Evolutionary conservation across 2,113 vertebrate genomes (phyloP), one percentile per base, ranked within the genome.

Genomic region (Uria lomvia): DNA sequence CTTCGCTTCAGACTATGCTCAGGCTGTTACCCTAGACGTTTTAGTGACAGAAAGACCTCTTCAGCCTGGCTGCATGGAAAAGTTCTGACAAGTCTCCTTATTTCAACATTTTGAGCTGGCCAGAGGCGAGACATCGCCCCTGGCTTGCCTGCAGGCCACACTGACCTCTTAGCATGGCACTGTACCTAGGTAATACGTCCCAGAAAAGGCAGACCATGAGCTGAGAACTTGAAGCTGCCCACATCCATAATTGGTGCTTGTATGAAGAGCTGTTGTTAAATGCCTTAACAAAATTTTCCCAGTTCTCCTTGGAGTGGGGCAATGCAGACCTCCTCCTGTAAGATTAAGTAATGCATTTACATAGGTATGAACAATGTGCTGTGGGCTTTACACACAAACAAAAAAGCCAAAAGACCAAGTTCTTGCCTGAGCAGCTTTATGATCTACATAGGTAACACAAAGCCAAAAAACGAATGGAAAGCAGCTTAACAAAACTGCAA

Each of bases 401-500:
- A 62, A 67, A 74, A 81, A 62, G 42, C 9, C 42, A 43, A 67
- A 81, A 81, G 22, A 90, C 26, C 36, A 76, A 45, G 40, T 73
- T 89, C 32, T 81, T 74, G 50, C 26, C 26, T 47, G 34, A 68
- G 49, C 9, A 66, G 53, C 38, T 86, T 72, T 88, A 56, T 53
- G 13, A 63, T 75, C 65, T 40, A 62, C 67, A 68, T 6, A 82
- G 40, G 40, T 71, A 91, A 60, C 30, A 73, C 27, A 72, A 75
- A 91, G 49, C 18, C 87, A 86, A 42, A n/a, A 66, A 91, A 78
- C 5, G 4, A 92, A 90, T 19, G 49, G 58, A 53, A 93, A 93
- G 62, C 70, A 82, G 77, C 52, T 85, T 89, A 84, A 89, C 22
- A 87, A 71, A 96, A 91, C 34, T 49, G 60, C 36, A 71, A 59